Percentiles rank a stretch among this genome's conserved stretches.
These are phyloP conservation scores for Dolichoris vasculosae DNA, from an alignment of 1,140 invertebrate species.

Conservation along the genomic window DNA sequence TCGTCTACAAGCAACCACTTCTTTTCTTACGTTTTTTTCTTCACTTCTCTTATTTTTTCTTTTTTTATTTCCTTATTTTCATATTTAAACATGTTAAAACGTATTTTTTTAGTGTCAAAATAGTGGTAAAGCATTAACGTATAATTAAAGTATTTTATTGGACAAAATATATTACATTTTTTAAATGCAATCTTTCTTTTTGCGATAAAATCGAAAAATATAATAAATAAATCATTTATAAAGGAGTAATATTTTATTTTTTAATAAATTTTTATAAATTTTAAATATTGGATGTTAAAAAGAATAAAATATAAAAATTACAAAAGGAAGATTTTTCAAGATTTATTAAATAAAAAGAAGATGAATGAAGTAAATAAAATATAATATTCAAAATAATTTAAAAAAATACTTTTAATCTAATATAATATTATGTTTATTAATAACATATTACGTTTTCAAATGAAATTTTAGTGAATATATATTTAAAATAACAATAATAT, in stretches of 20 bases:
- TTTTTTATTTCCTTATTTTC: slow-evolving; percentile 8
- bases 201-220: too few species aligned
- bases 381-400: too few species aligned
- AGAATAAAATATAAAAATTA: too few species aligned
- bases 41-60: slow-evolving; percentile 3
- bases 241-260: neutral
- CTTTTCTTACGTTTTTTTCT: slow-evolving; percentile 16
- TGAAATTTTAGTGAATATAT: too few species aligned
- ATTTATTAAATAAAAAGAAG: too few species aligned
- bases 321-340: too few species aligned
- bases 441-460: too few species aligned
- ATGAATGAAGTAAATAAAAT: too few species aligned
- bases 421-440: too few species aligned
- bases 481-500: too few species aligned
- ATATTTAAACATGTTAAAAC: slow-evolving; percentile 18
- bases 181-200: neutral
- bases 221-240: too few species aligned
- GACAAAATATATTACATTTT: slow-evolving; percentile 3
- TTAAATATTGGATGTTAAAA: neutral
- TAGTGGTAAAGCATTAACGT: slow-evolving; percentile 11
- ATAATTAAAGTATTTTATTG: neutral
- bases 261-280: neutral
- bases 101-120: slow-evolving; percentile 33
- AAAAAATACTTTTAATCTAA: too few species aligned
- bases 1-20: slow-evolving; percentile 1